Evolutionary conservation across 2,797 vertebrate genomes (phyloP).

Genomic region (Notoglanidium macrostoma): DNA sequence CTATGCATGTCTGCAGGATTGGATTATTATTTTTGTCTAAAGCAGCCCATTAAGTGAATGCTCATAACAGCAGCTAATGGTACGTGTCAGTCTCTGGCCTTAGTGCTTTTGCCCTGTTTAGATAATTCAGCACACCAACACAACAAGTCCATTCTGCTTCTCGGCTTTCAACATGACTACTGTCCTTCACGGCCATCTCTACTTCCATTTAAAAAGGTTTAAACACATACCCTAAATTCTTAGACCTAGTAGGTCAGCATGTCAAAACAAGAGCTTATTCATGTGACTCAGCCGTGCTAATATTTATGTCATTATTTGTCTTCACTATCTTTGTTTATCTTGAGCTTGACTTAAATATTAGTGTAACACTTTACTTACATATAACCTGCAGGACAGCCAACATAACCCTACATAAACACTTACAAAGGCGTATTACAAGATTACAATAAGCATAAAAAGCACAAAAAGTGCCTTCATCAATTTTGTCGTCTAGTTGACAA

Average conservation of each 20-base stretch:
- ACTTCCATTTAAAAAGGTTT: slow-evolving; percentile 26
- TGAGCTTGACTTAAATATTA: background rate
- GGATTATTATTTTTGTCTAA: slow-evolving; percentile 46
- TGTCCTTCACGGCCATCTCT: slow-evolving; percentile 17
- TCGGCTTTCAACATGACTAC: slow-evolving; percentile 19
- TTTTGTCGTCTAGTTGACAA: background rate
- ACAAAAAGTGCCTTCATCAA: background rate
- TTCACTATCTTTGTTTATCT: background rate
- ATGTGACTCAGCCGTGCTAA: background rate
- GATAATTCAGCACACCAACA: slow-evolving; percentile 50
- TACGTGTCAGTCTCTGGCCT: slow-evolving; percentile 40
- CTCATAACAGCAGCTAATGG: slow-evolving; percentile 44
- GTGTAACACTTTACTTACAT: background rate
- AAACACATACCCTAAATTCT: slow-evolving; percentile 37
- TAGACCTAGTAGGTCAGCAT: background rate
- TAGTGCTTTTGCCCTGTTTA: slow-evolving; percentile 26
- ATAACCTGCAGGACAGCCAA: background rate
- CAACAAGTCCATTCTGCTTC: slow-evolving; percentile 42
- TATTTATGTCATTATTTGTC: background rate
- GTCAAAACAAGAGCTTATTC: slow-evolving; percentile 24
- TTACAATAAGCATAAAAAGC: background rate
- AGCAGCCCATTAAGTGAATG: slow-evolving; percentile 46
- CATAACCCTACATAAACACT: background rate
- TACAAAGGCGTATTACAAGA: background rate
- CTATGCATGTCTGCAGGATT: slow-evolving; percentile 9